Evolutionary conservation across 2,113 vertebrate genomes (phyloP).

Genomic region (Forbesichthys papilliferus): DNA sequence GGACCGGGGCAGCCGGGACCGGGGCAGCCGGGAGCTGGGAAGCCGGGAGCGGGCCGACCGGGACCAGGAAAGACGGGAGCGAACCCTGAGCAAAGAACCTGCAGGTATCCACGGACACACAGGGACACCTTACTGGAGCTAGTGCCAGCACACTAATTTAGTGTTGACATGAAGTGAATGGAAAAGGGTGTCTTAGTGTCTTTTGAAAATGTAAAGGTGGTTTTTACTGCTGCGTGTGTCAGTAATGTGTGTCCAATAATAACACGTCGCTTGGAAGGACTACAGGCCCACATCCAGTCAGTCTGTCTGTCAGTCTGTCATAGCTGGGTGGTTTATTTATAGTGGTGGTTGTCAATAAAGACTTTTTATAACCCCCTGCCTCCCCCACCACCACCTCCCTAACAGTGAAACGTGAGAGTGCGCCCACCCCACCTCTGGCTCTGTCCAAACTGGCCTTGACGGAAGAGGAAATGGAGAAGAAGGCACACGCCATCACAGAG

Average conservation of each 20-base stretch:
- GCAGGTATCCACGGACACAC: conserved; percentile 43
- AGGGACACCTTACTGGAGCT: too few species aligned
- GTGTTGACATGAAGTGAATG: too few species aligned
- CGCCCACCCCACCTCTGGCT: conserved; percentile 63
- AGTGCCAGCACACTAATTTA: too few species aligned
- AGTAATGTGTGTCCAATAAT: too few species aligned
- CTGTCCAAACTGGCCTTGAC: conserved; percentile 77
- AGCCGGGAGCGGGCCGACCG: conserved; percentile 73
- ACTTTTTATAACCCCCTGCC: background rate
- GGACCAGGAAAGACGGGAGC: conserved; percentile 75
- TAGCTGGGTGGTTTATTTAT: too few species aligned
- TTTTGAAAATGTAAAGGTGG: too few species aligned
- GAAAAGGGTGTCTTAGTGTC: too few species aligned
- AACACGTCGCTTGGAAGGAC: too few species aligned
- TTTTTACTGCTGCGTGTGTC: too few species aligned
- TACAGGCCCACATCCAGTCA: too few species aligned
- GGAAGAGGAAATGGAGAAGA: conserved; percentile 92
- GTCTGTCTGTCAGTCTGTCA: too few species aligned
- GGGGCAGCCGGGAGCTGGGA: conserved; percentile 62
- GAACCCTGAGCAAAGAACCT: conserved; percentile 67
- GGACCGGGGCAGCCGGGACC: conserved; percentile 73
- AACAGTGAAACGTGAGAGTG: conserved; percentile 80
- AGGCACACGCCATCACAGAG: conserved; percentile 90
- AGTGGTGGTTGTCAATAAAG: too few species aligned
- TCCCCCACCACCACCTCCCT: background rate